Evolutionary conservation across 2,888 invertebrate genomes (phyloP).

Genomic region (Argyresthia albistria): DNA sequence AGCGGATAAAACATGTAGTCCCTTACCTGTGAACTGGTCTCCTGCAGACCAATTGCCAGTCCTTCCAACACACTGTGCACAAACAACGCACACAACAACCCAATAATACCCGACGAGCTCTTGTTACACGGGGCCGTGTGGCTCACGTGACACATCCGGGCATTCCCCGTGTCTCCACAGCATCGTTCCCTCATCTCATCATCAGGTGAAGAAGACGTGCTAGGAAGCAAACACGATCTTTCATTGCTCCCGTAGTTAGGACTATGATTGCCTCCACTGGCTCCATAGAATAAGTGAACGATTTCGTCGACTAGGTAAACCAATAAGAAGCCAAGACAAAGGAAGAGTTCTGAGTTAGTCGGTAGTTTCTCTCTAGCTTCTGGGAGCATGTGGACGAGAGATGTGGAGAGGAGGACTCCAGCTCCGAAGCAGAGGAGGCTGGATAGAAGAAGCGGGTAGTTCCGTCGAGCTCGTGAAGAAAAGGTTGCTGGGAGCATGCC

Average conservation of each 20-base stretch:
- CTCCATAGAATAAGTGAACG: conserved; percentile 76
- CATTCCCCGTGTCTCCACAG: conserved; percentile 41
- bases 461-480: conserved; percentile 67
- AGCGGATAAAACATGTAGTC: too few relatives aligned
- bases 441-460: conserved; percentile 76
- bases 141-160: conserved; percentile 75
- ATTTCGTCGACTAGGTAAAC: conserved; percentile 82
- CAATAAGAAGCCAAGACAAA: conserved; percentile 79
- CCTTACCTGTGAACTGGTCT: conserved; percentile 73
- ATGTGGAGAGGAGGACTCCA: conserved; percentile 84
- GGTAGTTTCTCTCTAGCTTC: conserved; percentile 77
- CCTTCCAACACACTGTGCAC: conserved; percentile 87
- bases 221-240: conserved; percentile 29
- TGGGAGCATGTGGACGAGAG: conserved; percentile 85
- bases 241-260: conserved; percentile 32
- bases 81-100: conserved; percentile 80
- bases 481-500: conserved; percentile 81
- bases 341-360: conserved; percentile 74
- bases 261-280: conserved; percentile 15
- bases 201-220: conserved; percentile 1
- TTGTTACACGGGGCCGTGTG: conserved; percentile 77
- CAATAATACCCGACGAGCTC: conserved; percentile 75
- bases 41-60: conserved; percentile 85
- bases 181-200: conserved; percentile 34
- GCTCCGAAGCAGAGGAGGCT: conserved; percentile 84